phyloP scores from a whole-genome alignment of 2,797 vertebrate genomes.

The Pteropus rufus region DNA sequence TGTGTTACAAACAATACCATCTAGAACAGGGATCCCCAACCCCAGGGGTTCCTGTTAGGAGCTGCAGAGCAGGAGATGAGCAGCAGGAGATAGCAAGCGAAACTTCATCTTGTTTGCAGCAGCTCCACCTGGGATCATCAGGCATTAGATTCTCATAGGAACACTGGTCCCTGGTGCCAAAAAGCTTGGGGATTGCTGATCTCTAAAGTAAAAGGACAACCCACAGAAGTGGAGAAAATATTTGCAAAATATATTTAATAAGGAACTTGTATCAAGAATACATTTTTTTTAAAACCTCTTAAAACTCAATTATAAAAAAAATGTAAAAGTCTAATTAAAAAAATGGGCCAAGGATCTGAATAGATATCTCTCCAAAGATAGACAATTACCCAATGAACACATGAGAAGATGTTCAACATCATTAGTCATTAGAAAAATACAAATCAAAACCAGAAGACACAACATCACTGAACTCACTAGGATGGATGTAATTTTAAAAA shows the following conservation, averaged over 20 bases:
- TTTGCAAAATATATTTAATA: neutral
- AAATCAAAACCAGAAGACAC: neutral
- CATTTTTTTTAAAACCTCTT: neutral
- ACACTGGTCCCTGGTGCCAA: too few species aligned
- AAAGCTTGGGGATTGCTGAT: too few species aligned
- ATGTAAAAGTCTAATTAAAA: neutral
- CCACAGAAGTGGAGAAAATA: neutral
- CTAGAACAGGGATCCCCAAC: too few species aligned
- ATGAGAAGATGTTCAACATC: neutral
- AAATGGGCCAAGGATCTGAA: neutral
- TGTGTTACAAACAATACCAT: neutral
- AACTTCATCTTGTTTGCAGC: too few species aligned
- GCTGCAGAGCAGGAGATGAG: too few species aligned
- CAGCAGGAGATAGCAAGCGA: too few species aligned
- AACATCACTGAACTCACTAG: neutral
- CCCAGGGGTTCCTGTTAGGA: too few species aligned
- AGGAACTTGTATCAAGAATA: neutral
- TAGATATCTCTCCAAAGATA: neutral
- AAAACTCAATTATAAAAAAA: neutral
- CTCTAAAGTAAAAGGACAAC: neutral
- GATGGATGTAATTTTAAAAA: neutral
- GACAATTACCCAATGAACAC: neutral
- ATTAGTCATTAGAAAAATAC: neutral
- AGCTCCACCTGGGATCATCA: too few species aligned
- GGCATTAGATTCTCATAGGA: too few species aligned